phyloP scores from a whole-genome alignment of 2,888 invertebrate genomes.

The Rhynchonema sp. region DNA sequence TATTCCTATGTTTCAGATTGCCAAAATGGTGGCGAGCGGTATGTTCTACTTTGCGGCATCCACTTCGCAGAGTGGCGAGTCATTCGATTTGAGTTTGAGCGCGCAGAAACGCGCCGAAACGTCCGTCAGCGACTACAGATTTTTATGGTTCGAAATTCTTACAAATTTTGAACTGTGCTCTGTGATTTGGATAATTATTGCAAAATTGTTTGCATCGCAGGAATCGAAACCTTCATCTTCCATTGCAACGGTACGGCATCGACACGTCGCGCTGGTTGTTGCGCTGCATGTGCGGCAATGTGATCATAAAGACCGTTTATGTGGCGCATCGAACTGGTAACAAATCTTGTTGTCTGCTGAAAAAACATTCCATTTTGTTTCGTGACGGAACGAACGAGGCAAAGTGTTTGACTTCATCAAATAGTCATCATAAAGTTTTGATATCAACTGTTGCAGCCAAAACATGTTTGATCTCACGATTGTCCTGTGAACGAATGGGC shows the following conservation, averaged over 20 bases:
- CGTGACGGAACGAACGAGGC: too few species aligned
- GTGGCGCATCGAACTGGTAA: constrained; percentile 80
- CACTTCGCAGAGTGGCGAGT: constrained; percentile 26
- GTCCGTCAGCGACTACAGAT: constrained; percentile 62
- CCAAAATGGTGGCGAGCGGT: constrained; percentile 85
- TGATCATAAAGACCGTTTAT: constrained; percentile 93
- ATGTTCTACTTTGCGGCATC: constrained; percentile 91
- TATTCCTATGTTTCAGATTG: constrained; percentile 25
- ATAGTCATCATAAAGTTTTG: constrained; percentile 1
- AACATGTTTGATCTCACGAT: constrained; percentile 78
- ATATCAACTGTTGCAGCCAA: constrained; percentile 39
- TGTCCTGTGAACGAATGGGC: constrained; percentile 92
- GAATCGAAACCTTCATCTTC: constrained; percentile 85
- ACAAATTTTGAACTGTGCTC: background rate
- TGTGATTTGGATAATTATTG: background rate
- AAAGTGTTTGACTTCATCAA: background rate
- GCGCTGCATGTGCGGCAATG: constrained; percentile 87
- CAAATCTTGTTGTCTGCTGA: too few species aligned
- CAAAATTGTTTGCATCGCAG: constrained; percentile 32
- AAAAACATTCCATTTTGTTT: too few species aligned
- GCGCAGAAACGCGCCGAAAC: constrained; percentile 58
- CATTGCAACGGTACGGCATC: constrained; percentile 72
- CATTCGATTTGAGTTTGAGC: constrained; percentile 74
- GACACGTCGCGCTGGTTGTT: constrained; percentile 75
- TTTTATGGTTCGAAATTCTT: constrained; percentile 75